Percentiles rank a stretch among this genome's conserved stretches.
Conservation (phyloP, 2,797 vertebrate species). For the Oophaga sylvatica region DNA sequence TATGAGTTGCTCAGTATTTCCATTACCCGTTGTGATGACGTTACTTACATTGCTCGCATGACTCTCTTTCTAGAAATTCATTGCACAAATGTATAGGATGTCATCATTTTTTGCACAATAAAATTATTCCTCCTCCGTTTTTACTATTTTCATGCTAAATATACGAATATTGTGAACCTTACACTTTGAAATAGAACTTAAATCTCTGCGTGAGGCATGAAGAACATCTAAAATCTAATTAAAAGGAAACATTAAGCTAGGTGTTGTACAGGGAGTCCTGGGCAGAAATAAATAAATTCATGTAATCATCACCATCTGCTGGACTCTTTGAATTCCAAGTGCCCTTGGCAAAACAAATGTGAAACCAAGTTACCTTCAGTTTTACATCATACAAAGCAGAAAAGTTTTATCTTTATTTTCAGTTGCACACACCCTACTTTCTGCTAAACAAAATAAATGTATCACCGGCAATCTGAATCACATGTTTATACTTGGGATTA, state of each 20-base stretch:
- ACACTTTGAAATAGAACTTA: not conserved
- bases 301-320: slow-evolving; percentile 24
- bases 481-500: slow-evolving; percentile 1
- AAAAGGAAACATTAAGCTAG: not conserved
- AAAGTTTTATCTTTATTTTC: slow-evolving; percentile 15
- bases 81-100: no score
- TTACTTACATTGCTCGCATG: no score
- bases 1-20: no score
- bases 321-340: not conserved
- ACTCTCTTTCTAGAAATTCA: no score
- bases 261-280: not conserved
- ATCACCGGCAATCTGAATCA: not conserved
- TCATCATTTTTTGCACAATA: no score
- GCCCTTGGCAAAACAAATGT: slow-evolving; percentile 43
- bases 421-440: slow-evolving; percentile 31
- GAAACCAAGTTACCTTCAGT: slow-evolving; percentile 34
- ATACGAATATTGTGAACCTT: not conserved
- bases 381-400: not conserved
- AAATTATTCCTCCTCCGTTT: not conserved
- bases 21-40: no score
- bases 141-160: not conserved
- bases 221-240: not conserved
- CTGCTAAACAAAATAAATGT: slow-evolving; percentile 24
- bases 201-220: not conserved
- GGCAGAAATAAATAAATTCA: slow-evolving; percentile 21